Base-by-base conservation (phyloP, 2,888 invertebrate genomes). In the Dolomedes plantarius region DNA sequence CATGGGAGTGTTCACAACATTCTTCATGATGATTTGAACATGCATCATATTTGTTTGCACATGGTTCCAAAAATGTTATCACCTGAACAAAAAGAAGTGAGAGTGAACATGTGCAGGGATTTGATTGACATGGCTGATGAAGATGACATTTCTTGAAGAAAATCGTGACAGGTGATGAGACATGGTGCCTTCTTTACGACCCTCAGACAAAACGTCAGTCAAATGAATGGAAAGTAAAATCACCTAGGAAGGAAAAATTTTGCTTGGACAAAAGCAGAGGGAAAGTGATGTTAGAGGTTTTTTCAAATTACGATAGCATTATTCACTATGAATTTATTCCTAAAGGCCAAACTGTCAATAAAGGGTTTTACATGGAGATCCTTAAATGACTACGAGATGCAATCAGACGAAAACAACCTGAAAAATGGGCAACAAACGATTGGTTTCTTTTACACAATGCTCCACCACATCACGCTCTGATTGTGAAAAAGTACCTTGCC, bases 181-280 rank as follows among this genome's bases (percentile, higher is more conserved):
- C 27, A 56, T 73, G 73, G 32, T 73, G 74, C 23, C 64, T 46
- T 74, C 71, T 71, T 71, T 71, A 46, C 46, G n/a, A 71, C 46
- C 29, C 46, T 71, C 46, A 29, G 46, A 46, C 29, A 29, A 71
- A 71, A 46, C 19, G 28, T 50, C 71, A 71, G 50, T 41, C 71
- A 71, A 71, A 46, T 71, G 71, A 29, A 27, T 13, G 36, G 62
- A 56, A 56, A 62, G 23, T 0, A 36, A 62, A 62, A 56, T 0
- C 32, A 36, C 23, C 56, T 0, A 62, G 32, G 62, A 62, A 56
- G 62, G 62, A 62, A 36, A 56, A 74, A 74, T 36, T 56, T 62
- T 23, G 32, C 56, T 62, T 56, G 9, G 0, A 73, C 62, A 32
- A 73, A 62, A 36, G 19, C 31, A 27, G 32, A 32, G 56, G 32